Evolutionary conservation across 2,888 invertebrate genomes (phyloP).

Genomic region (Gastracanthus pulcherrimus): DNA sequence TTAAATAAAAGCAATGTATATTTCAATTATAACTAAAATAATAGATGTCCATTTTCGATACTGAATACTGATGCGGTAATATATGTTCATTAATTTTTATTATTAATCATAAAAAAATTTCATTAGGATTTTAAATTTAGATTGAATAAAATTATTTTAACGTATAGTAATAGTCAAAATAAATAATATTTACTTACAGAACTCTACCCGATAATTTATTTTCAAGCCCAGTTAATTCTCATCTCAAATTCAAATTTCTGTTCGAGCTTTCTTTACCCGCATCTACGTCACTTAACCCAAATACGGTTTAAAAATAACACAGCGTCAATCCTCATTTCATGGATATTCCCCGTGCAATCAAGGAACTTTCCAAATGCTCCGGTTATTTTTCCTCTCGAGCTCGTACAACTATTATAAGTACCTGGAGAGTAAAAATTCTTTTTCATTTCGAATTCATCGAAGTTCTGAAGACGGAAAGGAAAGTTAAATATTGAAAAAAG

Average conservation of each 20-base stretch:
- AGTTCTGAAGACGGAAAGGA: background rate
- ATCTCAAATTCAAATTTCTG: constrained; percentile 23
- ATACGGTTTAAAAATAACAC: constrained; percentile 16
- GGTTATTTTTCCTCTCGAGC: background rate
- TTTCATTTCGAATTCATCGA: constrained; percentile 8
- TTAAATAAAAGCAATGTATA: too few species aligned
- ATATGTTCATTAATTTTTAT: too few species aligned
- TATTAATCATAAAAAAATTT: too few species aligned
- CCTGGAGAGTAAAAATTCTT: background rate
- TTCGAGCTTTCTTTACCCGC: background rate
- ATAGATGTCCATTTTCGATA: too few species aligned
- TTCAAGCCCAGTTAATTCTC: too few species aligned
- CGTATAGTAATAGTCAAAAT: too few species aligned
- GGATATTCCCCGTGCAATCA: background rate
- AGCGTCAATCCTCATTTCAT: background rate
- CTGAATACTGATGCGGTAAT: too few species aligned
- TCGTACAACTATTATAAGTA: background rate
- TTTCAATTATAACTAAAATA: too few species aligned
- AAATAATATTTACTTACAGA: too few species aligned
- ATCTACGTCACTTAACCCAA: constrained; percentile 16
- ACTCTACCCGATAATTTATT: too few species aligned
- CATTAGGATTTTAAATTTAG: too few species aligned
- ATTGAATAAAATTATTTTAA: too few species aligned
- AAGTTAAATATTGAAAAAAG: background rate
- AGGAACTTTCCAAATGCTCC: constrained; percentile 1